These are phyloP conservation scores for Malthinus seriepunctatus DNA, from an alignment of 2,888 invertebrate genomes.

Conservation along the genomic window DNA sequence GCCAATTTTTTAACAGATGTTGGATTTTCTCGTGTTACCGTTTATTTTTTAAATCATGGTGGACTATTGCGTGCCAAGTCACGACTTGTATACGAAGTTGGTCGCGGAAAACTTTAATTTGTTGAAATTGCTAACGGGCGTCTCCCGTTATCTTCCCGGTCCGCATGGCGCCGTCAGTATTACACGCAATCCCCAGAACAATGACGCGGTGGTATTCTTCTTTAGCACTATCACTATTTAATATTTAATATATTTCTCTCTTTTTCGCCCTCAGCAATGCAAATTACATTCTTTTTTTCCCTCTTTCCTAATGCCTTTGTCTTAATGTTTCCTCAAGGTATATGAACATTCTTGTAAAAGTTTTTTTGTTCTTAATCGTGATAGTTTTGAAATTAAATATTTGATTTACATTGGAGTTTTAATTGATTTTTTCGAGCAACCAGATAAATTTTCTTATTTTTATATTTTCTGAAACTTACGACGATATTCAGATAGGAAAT, in stretches of 20 bases:
- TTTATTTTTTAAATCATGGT: too few species aligned
- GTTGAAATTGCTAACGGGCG: constrained; percentile 36
- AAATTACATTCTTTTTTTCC: too few species aligned
- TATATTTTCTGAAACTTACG: not conserved
- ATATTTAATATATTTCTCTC: constrained; percentile 3
- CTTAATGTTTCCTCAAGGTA: not conserved
- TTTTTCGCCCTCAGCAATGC: not conserved
- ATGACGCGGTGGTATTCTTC: constrained; percentile 26
- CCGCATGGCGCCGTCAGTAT: constrained; percentile 34
- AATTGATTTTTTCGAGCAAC: too few species aligned
- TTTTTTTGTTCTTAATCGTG: too few species aligned
- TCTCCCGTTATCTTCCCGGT: constrained; percentile 34
- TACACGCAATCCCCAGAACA: constrained; percentile 32
- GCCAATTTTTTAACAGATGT: too few species aligned
- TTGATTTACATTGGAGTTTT: too few species aligned
- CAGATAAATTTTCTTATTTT: not conserved
- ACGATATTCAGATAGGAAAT: too few species aligned
- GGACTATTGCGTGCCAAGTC: constrained; percentile 23
- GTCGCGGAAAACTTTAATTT: constrained; percentile 38
- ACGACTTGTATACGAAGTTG: constrained; percentile 15
- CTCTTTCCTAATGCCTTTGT: not conserved
- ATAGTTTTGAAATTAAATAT: not conserved
- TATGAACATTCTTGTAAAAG: too few species aligned
- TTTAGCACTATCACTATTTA: constrained; percentile 15
- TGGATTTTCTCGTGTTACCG: too few species aligned